These are phyloP conservation scores for Drosophila macrothrix DNA, from an alignment of 2,888 invertebrate species.

Conservation along the genomic window DNA sequence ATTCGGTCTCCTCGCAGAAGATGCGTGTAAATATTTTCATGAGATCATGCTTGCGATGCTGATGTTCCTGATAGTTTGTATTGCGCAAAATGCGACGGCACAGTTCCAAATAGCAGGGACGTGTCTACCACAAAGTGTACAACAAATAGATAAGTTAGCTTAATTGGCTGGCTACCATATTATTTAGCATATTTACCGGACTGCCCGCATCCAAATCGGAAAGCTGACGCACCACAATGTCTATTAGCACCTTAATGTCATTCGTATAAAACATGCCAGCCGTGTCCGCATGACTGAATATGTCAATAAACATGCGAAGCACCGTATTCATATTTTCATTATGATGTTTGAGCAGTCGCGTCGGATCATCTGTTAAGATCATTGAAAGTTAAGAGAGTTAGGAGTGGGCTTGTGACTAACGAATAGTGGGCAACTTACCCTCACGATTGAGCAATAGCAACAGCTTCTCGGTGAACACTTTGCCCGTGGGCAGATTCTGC, in stretches of 20 bases:
- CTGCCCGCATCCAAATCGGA: slow-evolving; percentile 96
- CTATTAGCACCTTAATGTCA: slow-evolving; percentile 96
- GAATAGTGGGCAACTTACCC: slow-evolving; percentile 86
- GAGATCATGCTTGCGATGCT: slow-evolving; percentile 92
- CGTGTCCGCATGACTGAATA: slow-evolving; percentile 92
- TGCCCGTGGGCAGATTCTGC: slow-evolving; percentile 90
- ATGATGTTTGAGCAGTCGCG: slow-evolving; percentile 92
- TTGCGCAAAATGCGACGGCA: slow-evolving; percentile 93
- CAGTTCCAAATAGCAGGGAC: slow-evolving; percentile 91
- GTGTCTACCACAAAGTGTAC: slow-evolving; percentile 86
- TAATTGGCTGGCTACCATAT: background rate
- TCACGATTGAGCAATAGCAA: slow-evolving; percentile 94
- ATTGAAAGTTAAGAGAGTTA: background rate
- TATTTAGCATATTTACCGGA: slow-evolving; percentile 86
- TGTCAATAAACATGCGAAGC: slow-evolving; percentile 94
- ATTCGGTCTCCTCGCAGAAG: slow-evolving; percentile 92
- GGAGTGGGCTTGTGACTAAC: no score
- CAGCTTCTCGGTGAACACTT: slow-evolving; percentile 95
- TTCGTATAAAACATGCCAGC: slow-evolving; percentile 97
- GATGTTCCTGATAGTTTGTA: slow-evolving; percentile 92
- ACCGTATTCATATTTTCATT: slow-evolving; percentile 93
- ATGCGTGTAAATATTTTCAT: slow-evolving; percentile 94
- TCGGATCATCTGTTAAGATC: slow-evolving; percentile 91
- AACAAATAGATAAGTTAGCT: background rate
- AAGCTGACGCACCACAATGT: slow-evolving; percentile 95